Evolutionary conservation across 2,113 vertebrate species (phyloP).

Genomic region (Bujurquina vittata): DNA sequence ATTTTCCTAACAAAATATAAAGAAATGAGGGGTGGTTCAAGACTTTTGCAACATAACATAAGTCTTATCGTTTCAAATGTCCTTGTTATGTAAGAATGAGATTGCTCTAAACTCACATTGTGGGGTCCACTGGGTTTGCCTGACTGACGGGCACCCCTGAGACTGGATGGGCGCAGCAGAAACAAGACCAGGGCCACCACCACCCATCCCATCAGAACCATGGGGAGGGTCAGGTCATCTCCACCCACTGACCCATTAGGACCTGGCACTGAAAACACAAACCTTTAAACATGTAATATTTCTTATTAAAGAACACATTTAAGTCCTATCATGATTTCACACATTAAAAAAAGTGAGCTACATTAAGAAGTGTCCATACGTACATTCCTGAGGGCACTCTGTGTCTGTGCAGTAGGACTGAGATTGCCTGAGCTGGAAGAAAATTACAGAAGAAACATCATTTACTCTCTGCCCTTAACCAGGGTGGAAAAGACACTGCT

Average conservation of each 20-base stretch:
- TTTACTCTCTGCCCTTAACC: background rate
- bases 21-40: background rate
- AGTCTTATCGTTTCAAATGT: background rate
- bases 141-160: conserved; percentile 83
- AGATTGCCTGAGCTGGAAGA: conserved; percentile 92
- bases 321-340: background rate
- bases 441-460: conserved; percentile 34
- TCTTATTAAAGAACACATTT: background rate
- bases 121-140: conserved; percentile 86
- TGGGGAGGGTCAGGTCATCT: conserved; percentile 84
- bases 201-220: conserved; percentile 94
- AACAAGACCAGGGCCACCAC: conserved; percentile 90
- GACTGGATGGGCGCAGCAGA: conserved; percentile 88
- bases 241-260: conserved; percentile 81
- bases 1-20: background rate
- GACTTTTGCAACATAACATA: background rate
- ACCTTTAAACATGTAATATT: background rate
- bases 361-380: conserved; percentile 69
- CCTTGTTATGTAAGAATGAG: background rate
- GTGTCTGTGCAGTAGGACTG: conserved; percentile 98
- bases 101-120: conserved; percentile 81
- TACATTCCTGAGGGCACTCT: conserved; percentile 95
- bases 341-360: background rate
- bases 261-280: conserved; percentile 87
- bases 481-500: background rate